phyloP scores from a whole-genome alignment of 2,113 vertebrate species.

The Myotis davidii region DNA sequence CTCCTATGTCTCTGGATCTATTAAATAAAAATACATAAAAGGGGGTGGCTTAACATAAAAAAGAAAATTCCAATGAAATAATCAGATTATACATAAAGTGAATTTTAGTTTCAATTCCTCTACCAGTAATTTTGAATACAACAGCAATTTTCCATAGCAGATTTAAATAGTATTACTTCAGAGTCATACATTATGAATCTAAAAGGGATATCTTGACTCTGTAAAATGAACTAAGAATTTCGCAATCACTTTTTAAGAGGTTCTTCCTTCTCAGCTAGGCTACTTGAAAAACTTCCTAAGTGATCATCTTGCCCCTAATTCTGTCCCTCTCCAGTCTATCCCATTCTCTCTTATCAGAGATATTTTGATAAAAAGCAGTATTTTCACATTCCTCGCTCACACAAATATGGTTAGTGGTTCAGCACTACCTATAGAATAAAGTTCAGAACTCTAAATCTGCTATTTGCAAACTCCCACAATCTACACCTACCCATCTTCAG shows the following conservation, averaged over 20 bases:
- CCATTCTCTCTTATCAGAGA: neutral
- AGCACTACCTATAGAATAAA: neutral
- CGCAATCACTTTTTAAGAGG: neutral
- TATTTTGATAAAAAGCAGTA: neutral
- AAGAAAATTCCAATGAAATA: neutral
- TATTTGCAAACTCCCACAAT: neutral
- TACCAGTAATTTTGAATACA: neutral
- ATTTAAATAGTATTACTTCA: neutral
- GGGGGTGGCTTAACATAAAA: too few relatives aligned
- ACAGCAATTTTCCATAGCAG: neutral
- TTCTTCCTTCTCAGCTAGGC: neutral
- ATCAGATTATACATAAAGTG: neutral
- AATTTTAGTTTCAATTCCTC: neutral
- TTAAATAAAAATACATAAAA: too few relatives aligned
- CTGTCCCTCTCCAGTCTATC: neutral
- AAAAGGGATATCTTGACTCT: neutral
- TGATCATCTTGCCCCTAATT: neutral
- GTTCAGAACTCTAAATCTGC: neutral
- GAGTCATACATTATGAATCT: neutral
- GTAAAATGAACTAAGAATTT: neutral
- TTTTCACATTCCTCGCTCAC: neutral
- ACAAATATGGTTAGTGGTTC: neutral
- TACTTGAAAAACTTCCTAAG: neutral
- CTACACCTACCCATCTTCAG: neutral
- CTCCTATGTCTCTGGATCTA: too few relatives aligned